These are phyloP conservation scores for Trichonephila clavipes DNA, from an alignment of 1,140 invertebrate species.

Conservation along the genomic window DNA sequence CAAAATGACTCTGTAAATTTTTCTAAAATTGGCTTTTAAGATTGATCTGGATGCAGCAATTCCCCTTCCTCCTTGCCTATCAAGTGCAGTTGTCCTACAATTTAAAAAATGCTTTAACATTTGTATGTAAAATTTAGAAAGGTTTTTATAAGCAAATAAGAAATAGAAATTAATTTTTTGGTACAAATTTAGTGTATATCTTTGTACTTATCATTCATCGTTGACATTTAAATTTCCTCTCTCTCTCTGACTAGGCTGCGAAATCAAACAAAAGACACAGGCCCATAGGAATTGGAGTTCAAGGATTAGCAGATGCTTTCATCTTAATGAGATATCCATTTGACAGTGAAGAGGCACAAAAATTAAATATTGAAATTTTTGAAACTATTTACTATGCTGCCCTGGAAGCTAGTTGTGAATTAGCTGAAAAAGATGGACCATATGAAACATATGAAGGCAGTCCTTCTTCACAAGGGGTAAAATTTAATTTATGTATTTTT, in stretches of 20 bases:
- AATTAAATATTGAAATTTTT: conserved; percentile 97
- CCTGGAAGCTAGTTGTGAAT: conserved; percentile 96
- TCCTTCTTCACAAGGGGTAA: conserved; percentile 95
- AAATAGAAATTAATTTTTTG: too few relatives aligned
- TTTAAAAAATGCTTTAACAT: too few relatives aligned
- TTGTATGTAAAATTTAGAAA: too few relatives aligned
- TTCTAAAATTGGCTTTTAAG: too few relatives aligned
- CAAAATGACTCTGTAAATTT: too few relatives aligned
- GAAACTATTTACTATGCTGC: conserved; percentile 99
- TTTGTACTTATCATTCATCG: too few relatives aligned
- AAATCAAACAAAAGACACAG: conserved; percentile 95
- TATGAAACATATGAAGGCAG: conserved; percentile 96
- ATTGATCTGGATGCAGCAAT: too few relatives aligned
- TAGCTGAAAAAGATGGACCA: conserved; percentile 91
- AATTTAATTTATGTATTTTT: conserved; percentile 28
- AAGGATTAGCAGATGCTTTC: conserved; percentile 98
- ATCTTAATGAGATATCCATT: conserved; percentile 97
- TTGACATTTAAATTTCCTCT: conserved; percentile 52
- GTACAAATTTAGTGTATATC: too few relatives aligned
- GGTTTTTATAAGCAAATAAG: too few relatives aligned
- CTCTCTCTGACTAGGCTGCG: conserved; percentile 82
- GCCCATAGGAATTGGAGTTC: conserved; percentile 97
- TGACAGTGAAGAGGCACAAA: conserved; percentile 88
- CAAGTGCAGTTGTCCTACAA: too few relatives aligned
- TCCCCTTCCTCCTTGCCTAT: too few relatives aligned